A percentile compares a stretch with the other conserved stretches of the same genome.
Conservation (phyloP, 1,140 invertebrate species). For the Drosophila serrata region DNA sequence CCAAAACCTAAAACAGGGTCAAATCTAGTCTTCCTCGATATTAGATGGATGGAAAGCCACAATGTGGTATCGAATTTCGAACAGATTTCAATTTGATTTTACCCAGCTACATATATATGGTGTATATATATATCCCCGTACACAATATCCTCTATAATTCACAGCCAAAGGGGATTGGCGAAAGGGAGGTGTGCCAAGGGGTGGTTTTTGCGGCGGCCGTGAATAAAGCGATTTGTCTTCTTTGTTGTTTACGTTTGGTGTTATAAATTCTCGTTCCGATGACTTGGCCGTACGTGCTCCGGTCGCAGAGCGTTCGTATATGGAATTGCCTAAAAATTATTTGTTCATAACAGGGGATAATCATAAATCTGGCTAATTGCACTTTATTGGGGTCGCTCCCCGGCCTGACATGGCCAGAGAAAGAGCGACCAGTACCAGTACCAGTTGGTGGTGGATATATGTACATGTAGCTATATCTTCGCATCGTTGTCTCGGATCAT, state of each 20-base stretch:
- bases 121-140: conserved; percentile 42
- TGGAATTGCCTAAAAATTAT: conserved; percentile 83
- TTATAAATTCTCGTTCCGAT: conserved; percentile 76
- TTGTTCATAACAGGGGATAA: conserved; percentile 84
- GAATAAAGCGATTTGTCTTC: conserved; percentile 83
- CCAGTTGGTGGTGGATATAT: conserved; percentile 42
- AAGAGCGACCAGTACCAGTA: too few species aligned
- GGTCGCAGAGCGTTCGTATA: conserved; percentile 54
- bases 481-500: conserved; percentile 52
- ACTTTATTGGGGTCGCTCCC: conserved; percentile 77
- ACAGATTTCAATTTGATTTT: conserved; percentile 85
- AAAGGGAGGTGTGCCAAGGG: conserved; percentile 59
- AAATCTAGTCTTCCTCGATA: conserved; percentile 11
- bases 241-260: conserved; percentile 81
- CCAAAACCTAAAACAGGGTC: conserved; percentile 39
- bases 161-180: conserved; percentile 25
- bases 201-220: conserved; percentile 75
- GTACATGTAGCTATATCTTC: not conserved
- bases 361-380: conserved; percentile 85
- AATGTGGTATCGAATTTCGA: conserved; percentile 75
- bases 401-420: conserved; percentile 24
- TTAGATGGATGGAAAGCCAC: conserved; percentile 29
- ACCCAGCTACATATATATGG: conserved; percentile 43
- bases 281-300: conserved; percentile 53
- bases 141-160: conserved; percentile 24